Percentiles rank a stretch among this genome's conserved stretches.
These are phyloP conservation scores for Lepidurus couesii DNA, from an alignment of 1,140 invertebrate species.

Conservation along the genomic window DNA sequence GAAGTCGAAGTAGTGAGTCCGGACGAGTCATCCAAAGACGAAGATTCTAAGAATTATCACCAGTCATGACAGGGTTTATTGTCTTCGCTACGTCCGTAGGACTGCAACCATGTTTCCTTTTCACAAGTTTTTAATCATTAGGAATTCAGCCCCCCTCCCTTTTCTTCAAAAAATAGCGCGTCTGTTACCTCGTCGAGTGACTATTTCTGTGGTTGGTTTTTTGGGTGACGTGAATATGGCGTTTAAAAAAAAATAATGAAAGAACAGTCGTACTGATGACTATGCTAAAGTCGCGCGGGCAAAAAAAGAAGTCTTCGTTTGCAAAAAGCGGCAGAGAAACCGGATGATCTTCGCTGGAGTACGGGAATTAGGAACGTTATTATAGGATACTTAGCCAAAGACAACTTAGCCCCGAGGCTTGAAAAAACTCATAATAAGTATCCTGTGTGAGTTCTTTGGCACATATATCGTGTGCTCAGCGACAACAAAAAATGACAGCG, in stretches of 20 bases:
- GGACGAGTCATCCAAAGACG: constrained; percentile 11
- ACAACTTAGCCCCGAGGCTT: too few relatives aligned
- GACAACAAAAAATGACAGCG: too few relatives aligned
- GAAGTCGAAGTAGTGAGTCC: constrained; percentile 11
- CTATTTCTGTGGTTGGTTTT: background rate
- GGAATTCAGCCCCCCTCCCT: background rate
- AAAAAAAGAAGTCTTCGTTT: too few relatives aligned
- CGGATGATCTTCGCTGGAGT: too few relatives aligned
- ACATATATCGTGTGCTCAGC: background rate
- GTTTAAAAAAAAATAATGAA: too few relatives aligned
- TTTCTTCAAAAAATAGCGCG: background rate
- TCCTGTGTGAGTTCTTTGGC: background rate
- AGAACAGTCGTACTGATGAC: too few relatives aligned
- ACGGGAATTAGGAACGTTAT: too few relatives aligned
- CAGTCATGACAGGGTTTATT: constrained; percentile 22
- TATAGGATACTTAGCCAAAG: too few relatives aligned
- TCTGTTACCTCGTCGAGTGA: background rate
- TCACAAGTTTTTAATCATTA: background rate
- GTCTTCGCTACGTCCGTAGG: background rate
- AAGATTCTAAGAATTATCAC: constrained; percentile 6
- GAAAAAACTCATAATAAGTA: too few relatives aligned
- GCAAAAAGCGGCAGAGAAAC: too few relatives aligned
- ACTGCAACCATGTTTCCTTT: background rate
- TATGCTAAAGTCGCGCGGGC: too few relatives aligned
- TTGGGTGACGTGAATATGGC: background rate